Base-by-base conservation (phyloP, 2,797 vertebrate species). In the Apogon talboti region DNA sequence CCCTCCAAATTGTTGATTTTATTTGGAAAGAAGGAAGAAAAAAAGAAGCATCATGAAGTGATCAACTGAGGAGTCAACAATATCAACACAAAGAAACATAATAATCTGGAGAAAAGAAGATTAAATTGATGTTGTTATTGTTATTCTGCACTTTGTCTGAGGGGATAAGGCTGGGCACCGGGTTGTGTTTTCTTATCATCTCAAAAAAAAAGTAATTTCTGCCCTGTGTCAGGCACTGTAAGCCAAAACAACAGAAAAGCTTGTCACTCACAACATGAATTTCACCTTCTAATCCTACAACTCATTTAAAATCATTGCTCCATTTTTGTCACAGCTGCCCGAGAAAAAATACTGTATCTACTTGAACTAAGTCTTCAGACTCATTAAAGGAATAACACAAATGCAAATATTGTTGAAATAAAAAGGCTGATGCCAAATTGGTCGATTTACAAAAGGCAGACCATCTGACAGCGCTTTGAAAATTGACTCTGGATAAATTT, bases 221-320 rank as follows among this genome's bases (percentile, higher is more conserved):
- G 19, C 19, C 58, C 41, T 18, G 62, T 81, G 18, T 73, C 45
- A 53, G 81, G 85, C 78, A 86, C 78, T 84, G 81, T 85, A 89
- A 92, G 81, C 33, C 55, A 67, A 35, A 64, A 82, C 51, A 85
- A 78, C 4, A 63, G 56, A 82, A 69, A 71, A 41, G 40, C 5
- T 38, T 28, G 63, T 76, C 72, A 74, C 83, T 75, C 82, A 87
- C 55, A 16, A 87, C 68, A 85, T 89, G 87, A 78, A 86, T 89
- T 89, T 71, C 73, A 91, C 83, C 76, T 75, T 67, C 33, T 92
- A 92, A 93, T 92, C 88, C 80, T 82, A 42, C 38, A 15, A 59
- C 18, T 66, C 53, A 62, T 81, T 72, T 66, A 44, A 74, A 83
- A 80, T 52, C 38, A 81, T 60, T 66, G 41, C 49, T 66, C 53